Conservation (phyloP, 2,797 vertebrate genomes). For the Nyctalus aviator region DNA sequence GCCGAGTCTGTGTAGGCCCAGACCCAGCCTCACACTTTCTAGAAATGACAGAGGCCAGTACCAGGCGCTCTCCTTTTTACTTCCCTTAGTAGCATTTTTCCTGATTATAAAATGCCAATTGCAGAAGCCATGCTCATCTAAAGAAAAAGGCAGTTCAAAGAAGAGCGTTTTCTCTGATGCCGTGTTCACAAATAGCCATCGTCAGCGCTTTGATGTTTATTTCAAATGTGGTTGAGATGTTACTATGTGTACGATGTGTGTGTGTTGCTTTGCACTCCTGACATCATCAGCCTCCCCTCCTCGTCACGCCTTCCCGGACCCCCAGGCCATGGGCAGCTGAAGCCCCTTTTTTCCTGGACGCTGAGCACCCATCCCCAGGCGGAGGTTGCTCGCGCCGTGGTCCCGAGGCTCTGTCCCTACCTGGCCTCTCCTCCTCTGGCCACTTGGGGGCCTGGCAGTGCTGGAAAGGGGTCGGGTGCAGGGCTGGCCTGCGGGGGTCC, state of each 20-base stretch:
- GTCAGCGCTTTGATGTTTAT: neutral
- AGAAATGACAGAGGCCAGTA: neutral
- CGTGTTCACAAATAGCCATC: neutral
- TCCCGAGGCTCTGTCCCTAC: neutral
- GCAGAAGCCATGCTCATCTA: neutral
- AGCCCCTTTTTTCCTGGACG: neutral
- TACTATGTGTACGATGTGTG: neutral
- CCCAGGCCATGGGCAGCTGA: neutral
- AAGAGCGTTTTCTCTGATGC: constrained; percentile 26
- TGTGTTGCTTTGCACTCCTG: neutral
- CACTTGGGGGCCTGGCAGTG: neutral
- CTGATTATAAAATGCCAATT: neutral
- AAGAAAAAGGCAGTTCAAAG: neutral
- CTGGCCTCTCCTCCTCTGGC: neutral
- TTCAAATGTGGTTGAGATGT: neutral
- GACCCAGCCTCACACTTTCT: neutral
- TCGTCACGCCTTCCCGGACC: neutral
- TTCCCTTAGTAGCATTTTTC: constrained; percentile 1
- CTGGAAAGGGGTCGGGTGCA: neutral
- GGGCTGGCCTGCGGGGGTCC: neutral
- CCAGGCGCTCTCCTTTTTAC: neutral
- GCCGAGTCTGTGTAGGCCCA: neutral
- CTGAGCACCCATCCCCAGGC: neutral
- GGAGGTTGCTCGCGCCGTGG: too few species aligned
- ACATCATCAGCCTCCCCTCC: neutral